A percentile compares a stretch with the other conserved stretches of the same genome.
Evolutionary conservation across 2,797 vertebrate species (phyloP).

Genomic region (Bovichtus diacanthus): DNA sequence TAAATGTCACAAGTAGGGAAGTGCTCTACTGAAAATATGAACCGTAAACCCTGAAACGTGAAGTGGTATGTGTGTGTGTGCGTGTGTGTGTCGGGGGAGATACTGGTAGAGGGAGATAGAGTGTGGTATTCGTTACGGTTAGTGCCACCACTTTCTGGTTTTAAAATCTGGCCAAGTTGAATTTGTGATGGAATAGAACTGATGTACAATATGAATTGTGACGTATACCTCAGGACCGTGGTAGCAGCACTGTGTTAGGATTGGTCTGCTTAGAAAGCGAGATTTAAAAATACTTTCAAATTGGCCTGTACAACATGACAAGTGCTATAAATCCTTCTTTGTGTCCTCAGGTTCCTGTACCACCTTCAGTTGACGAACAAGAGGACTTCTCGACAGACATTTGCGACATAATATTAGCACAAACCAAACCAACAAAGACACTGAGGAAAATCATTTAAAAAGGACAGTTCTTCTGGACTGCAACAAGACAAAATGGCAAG

Average conservation of each 20-base stretch:
- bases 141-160: no score
- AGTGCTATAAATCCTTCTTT: conserved; percentile 2
- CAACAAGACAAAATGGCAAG: conserved; percentile 63
- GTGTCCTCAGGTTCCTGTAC: conserved; percentile 49
- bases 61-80: no score
- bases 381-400: background rate
- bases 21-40: no score
- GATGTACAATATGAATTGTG: background rate
- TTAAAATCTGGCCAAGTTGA: no score
- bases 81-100: no score
- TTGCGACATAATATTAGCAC: conserved; percentile 5
- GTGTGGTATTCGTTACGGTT: no score
- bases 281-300: background rate
- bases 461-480: background rate
- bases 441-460: background rate
- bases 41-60: no score
- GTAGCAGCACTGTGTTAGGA: background rate
- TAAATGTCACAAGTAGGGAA: no score
- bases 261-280: background rate
- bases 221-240: background rate
- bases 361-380: background rate
- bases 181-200: no score
- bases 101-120: no score
- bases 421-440: background rate
- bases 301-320: background rate